phyloP scores from a whole-genome alignment of 1,140 invertebrate genomes.

The Diuraphis noxia region DNA sequence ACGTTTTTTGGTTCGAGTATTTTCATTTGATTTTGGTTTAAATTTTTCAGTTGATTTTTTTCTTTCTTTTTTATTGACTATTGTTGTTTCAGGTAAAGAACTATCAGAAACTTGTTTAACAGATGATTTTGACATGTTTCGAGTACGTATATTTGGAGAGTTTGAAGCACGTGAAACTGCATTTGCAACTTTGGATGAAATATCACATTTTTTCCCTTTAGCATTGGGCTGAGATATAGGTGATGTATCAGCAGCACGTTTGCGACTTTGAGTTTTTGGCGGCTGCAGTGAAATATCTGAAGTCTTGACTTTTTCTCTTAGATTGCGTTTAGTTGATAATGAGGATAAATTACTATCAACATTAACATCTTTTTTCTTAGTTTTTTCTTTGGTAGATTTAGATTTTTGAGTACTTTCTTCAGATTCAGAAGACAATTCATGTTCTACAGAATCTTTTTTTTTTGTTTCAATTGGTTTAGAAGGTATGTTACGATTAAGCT shows the following conservation, averaged over 20 bases:
- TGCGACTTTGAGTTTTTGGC: not conserved
- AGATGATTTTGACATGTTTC: constrained; percentile 1
- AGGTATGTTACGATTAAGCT: not conserved
- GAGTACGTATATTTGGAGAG: not conserved
- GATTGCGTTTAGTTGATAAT: not conserved
- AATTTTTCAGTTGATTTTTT: not conserved
- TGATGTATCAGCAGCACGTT: constrained; percentile 1
- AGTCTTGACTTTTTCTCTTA: constrained; percentile 6
- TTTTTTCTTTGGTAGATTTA: not conserved
- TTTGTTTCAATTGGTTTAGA: not conserved
- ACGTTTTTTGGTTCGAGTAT: not conserved
- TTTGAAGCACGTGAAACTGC: not conserved
- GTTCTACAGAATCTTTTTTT: not conserved
- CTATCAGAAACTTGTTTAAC: not conserved
- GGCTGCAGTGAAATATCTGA: not conserved
- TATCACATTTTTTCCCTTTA: constrained; percentile 16
- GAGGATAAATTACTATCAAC: not conserved
- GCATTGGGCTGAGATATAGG: not conserved
- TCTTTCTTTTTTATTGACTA: constrained; percentile 2
- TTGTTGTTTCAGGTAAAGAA: not conserved
- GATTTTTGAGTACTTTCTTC: not conserved
- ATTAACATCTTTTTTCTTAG: not conserved
- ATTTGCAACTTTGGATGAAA: not conserved
- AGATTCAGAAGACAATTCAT: not conserved
- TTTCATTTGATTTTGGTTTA: not conserved